phyloP scores from a whole-genome alignment of 1,140 invertebrate genomes.

The Hyphantria cunea region DNA sequence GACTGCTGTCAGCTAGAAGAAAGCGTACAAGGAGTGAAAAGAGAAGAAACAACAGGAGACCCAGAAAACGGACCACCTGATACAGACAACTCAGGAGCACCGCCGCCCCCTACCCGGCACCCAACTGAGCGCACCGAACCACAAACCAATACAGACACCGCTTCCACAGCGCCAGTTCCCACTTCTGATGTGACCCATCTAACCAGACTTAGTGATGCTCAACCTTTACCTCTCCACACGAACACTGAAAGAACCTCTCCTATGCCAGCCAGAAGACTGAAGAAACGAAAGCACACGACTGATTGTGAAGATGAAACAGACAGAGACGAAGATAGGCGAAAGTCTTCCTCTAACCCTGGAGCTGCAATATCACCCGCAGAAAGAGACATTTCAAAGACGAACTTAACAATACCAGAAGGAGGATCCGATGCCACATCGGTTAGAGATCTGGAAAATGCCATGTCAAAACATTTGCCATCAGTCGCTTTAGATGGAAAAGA shows the following conservation, averaged over 20 bases:
- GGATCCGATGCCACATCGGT: slow-evolving; percentile 85
- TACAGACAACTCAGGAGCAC: slow-evolving; percentile 85
- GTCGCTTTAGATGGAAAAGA: slow-evolving; percentile 80
- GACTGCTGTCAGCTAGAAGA: slow-evolving; percentile 95
- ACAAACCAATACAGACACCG: slow-evolving; percentile 57
- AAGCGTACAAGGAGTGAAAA: slow-evolving; percentile 88
- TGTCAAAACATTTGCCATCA: slow-evolving; percentile 96
- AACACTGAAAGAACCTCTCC: slow-evolving; percentile 74
- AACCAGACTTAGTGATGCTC: slow-evolving; percentile 70
- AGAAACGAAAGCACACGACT: slow-evolving; percentile 75
- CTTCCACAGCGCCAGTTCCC: slow-evolving; percentile 60
- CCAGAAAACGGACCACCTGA: slow-evolving; percentile 93
- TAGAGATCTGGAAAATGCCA: slow-evolving; percentile 96
- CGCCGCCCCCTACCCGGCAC: slow-evolving; percentile 67
- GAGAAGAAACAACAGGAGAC: slow-evolving; percentile 90
- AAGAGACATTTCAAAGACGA: slow-evolving; percentile 70
- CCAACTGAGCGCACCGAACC: slow-evolving; percentile 66
- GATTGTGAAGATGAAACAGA: slow-evolving; percentile 71
- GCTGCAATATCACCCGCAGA: slow-evolving; percentile 65
- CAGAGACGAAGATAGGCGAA: slow-evolving; percentile 76
- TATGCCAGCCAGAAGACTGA: slow-evolving; percentile 75
- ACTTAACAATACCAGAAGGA: slow-evolving; percentile 67
- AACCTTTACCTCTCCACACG: slow-evolving; percentile 71
- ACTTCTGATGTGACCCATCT: slow-evolving; percentile 73
- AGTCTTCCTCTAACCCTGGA: slow-evolving; percentile 82